Percentiles rank a stretch among this genome's conserved stretches.
These are phyloP conservation scores for Drosophila testacea DNA, from an alignment of 2,888 invertebrate genomes.

Conservation along the genomic window DNA sequence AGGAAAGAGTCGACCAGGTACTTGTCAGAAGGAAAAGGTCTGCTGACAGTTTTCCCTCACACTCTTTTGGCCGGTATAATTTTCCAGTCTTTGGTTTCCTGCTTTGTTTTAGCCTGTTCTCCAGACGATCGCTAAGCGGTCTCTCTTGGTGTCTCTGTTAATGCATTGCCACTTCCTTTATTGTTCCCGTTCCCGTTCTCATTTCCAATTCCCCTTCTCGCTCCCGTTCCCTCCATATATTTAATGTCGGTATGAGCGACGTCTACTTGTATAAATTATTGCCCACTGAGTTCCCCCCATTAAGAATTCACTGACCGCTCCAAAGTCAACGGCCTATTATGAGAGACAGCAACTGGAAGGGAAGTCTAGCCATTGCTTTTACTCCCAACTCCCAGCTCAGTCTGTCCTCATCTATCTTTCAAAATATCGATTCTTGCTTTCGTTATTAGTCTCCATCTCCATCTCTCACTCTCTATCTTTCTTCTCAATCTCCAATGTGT, in stretches of 20 bases:
- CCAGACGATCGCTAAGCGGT: constrained; percentile 32
- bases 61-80: constrained; percentile 55
- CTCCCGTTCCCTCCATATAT: not conserved
- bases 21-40: constrained; percentile 52
- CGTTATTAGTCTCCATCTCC: constrained; percentile 31
- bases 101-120: constrained; percentile 72
- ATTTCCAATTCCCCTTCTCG: constrained; percentile 8
- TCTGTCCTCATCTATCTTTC: constrained; percentile 23
- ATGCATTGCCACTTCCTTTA: constrained; percentile 74
- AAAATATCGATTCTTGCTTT: constrained; percentile 60
- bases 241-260: constrained; percentile 52
- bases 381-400: constrained; percentile 11
- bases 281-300: constrained; percentile 67
- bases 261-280: constrained; percentile 76
- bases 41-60: constrained; percentile 42
- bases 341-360: constrained; percentile 50
- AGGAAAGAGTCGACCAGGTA: constrained; percentile 34
- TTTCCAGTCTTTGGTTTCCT: constrained; percentile 80
- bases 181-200: constrained; percentile 25
- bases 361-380: constrained; percentile 60
- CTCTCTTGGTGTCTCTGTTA: constrained; percentile 58
- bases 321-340: constrained; percentile 81
- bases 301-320: constrained; percentile 82
- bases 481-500: constrained; percentile 27
- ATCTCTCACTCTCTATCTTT: not conserved